Evolutionary conservation across 2,888 invertebrate species (phyloP).

Genomic region (Entomobrya multifasciata): DNA sequence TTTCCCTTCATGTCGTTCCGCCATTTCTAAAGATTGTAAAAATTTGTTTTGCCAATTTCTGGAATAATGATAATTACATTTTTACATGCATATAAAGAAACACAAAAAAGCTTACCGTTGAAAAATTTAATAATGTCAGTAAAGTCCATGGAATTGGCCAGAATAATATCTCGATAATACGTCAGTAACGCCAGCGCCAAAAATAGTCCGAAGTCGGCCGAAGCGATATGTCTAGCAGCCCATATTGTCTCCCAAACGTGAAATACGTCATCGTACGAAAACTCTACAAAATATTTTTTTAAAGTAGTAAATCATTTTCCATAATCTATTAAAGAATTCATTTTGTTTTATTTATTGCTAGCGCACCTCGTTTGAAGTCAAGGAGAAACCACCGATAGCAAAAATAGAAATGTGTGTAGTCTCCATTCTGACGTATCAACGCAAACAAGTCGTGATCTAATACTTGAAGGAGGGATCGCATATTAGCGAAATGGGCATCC

Average conservation of each 20-base stretch:
- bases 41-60: not conserved
- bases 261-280: slow-evolving; percentile 95
- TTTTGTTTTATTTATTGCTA: no score
- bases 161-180: slow-evolving; percentile 95
- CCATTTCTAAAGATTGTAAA: slow-evolving; percentile 90
- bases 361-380: slow-evolving; percentile 92
- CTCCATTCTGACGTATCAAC: slow-evolving; percentile 96
- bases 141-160: slow-evolving; percentile 98
- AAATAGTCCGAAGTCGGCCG: slow-evolving; percentile 95
- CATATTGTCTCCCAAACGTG: slow-evolving; percentile 97
- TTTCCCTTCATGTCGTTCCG: slow-evolving; percentile 94
- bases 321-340: not conserved
- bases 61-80: no score
- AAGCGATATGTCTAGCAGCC: slow-evolving; percentile 94
- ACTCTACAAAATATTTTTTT: slow-evolving; percentile 85
- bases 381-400: slow-evolving; percentile 98
- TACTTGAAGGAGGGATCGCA: slow-evolving; percentile 86
- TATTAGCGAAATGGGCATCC: slow-evolving; percentile 97
- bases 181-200: slow-evolving; percentile 94
- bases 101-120: slow-evolving; percentile 87
- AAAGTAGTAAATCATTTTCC: no score
- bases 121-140: slow-evolving; percentile 99
- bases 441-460: slow-evolving; percentile 96
- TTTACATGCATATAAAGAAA: no score
- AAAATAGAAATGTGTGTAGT: slow-evolving; percentile 98